Evolutionary conservation across 2,797 vertebrate genomes (phyloP).

Genomic region (Podarcis lilfordi): DNA sequence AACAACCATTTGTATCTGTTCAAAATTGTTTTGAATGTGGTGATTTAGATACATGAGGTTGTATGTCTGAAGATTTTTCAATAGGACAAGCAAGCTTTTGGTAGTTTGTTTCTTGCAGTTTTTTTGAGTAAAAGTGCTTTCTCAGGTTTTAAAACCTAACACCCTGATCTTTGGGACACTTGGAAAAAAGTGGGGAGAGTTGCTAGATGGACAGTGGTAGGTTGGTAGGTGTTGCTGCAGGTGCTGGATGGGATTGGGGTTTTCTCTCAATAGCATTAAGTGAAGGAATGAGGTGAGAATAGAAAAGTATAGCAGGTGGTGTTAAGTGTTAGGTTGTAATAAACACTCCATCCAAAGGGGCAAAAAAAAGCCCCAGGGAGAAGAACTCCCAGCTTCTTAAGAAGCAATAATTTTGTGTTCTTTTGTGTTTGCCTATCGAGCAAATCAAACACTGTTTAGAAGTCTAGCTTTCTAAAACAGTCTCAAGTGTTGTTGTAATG

Average conservation of each 20-base stretch:
- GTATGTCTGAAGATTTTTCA: neutral
- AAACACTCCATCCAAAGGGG: neutral
- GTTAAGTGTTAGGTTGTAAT: neutral
- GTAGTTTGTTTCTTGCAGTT: neutral
- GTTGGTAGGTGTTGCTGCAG: neutral
- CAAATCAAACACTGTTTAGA: neutral
- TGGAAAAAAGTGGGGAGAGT: neutral
- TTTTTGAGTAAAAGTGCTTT: neutral
- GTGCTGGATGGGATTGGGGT: neutral
- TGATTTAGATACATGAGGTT: too few species aligned
- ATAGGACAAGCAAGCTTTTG: neutral
- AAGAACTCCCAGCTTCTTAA: neutral
- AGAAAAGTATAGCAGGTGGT: neutral
- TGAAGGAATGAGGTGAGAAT: neutral
- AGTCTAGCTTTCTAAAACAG: neutral
- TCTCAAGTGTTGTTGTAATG: neutral
- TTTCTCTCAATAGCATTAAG: neutral
- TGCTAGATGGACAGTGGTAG: neutral
- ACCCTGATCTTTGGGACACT: neutral
- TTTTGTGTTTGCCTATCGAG: neutral
- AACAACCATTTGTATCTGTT: fast-evolving
- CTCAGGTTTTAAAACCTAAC: neutral
- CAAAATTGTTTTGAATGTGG: neutral
- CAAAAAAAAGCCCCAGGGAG: neutral
- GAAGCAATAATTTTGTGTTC: neutral